Evolutionary conservation across 2,113 vertebrate genomes (phyloP).

Genomic region (Neotoma lepida): DNA sequence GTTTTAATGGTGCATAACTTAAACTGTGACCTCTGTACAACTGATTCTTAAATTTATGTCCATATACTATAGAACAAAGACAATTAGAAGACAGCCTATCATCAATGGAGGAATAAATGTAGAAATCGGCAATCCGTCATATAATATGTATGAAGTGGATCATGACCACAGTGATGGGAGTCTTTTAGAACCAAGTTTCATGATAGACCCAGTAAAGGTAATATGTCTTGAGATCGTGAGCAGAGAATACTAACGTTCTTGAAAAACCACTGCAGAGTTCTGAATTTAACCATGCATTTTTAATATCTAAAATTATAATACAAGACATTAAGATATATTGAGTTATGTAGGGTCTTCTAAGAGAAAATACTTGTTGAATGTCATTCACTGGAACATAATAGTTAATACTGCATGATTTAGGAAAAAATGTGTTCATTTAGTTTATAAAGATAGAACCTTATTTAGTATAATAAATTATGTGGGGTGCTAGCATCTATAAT

Average conservation of each 20-base stretch:
- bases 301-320: neutral
- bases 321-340: neutral
- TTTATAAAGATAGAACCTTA: neutral
- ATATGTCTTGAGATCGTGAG: slow-evolving; percentile 21
- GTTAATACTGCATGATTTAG: neutral
- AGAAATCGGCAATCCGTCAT: slow-evolving; percentile 98
- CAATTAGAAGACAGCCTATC: slow-evolving; percentile 96
- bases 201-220: slow-evolving; percentile 97
- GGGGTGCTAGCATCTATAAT: neutral
- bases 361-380: neutral
- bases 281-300: slow-evolving; percentile 15
- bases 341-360: neutral
- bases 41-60: slow-evolving; percentile 1
- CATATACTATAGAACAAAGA: slow-evolving; percentile 91
- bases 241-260: neutral
- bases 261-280: neutral
- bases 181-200: slow-evolving; percentile 94
- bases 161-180: slow-evolving; percentile 95
- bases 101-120: slow-evolving; percentile 98
- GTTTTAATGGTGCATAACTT: neutral
- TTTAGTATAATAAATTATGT: slow-evolving; percentile 14
- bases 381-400: neutral
- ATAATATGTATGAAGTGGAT: slow-evolving; percentile 99
- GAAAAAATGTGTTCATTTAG: neutral
- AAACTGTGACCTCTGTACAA: neutral